These are phyloP conservation scores for Pachyrhynchus sulphureomaculatus DNA, from an alignment of 1,140 invertebrate species.

Conservation along the genomic window DNA sequence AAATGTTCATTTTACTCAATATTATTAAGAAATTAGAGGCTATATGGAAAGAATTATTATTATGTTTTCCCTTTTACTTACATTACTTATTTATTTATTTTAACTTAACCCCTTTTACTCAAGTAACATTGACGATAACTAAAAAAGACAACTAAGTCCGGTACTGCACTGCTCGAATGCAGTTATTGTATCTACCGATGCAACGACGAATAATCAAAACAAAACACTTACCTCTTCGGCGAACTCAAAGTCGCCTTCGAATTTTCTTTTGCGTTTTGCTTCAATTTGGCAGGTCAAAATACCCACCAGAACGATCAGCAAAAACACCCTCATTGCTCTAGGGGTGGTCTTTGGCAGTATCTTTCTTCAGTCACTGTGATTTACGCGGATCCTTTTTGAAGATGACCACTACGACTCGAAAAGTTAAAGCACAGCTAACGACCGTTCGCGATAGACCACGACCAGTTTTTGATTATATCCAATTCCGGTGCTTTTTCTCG, in stretches of 20 bases:
- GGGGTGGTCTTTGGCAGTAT: neutral
- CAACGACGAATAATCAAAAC: neutral
- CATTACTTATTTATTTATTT: too few species aligned
- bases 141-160: too few species aligned
- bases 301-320: constrained; percentile 53
- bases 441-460: neutral
- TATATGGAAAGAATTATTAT: too few species aligned
- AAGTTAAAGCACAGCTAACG: neutral
- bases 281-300: constrained; percentile 51
- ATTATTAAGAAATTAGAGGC: too few species aligned
- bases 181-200: neutral
- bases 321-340: constrained; percentile 40
- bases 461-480: constrained; percentile 6
- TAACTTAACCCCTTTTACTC: neutral
- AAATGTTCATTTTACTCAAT: too few species aligned
- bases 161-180: too few species aligned
- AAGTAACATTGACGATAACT: too few species aligned
- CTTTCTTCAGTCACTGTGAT: neutral
- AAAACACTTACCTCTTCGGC: constrained; percentile 62
- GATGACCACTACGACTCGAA: neutral
- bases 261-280: constrained; percentile 62
- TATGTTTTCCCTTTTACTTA: too few species aligned
- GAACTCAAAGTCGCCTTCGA: constrained; percentile 70
- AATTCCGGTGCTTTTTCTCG: neutral
- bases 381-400: neutral